phyloP scores from a whole-genome alignment of 1,140 invertebrate genomes.

The Heliconius melpomene region DNA sequence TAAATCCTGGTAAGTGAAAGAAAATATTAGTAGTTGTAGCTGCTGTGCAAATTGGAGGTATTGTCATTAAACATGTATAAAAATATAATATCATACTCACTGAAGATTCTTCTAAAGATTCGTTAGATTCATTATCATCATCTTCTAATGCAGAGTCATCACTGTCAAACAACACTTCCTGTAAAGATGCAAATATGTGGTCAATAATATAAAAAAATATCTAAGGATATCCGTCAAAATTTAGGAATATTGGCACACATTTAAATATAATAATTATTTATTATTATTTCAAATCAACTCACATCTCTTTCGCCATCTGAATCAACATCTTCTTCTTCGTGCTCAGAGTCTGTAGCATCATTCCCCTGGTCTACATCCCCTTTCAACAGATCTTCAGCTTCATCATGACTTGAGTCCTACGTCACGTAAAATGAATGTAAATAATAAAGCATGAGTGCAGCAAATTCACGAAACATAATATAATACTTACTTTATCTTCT shows the following conservation, averaged over 20 bases:
- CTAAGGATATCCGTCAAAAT: no score
- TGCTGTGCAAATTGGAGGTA: neutral
- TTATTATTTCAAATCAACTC: neutral
- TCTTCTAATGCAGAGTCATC: slow-evolving; percentile 60
- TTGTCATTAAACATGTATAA: no score
- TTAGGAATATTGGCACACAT: no score
- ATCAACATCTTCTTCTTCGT: slow-evolving; percentile 42
- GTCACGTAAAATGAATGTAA: slow-evolving; percentile 20
- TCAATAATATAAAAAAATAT: neutral
- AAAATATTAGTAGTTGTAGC: neutral
- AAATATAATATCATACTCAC: slow-evolving; percentile 19
- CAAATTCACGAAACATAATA: neutral
- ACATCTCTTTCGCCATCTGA: slow-evolving; percentile 69
- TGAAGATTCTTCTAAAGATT: slow-evolving; percentile 38
- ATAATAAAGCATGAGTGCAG: neutral
- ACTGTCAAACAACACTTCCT: slow-evolving; percentile 67
- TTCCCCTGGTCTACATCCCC: slow-evolving; percentile 52
- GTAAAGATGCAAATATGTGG: slow-evolving; percentile 28
- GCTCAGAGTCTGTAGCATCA: slow-evolving; percentile 65
- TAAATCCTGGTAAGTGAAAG: slow-evolving; percentile 50
- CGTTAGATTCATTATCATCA: slow-evolving; percentile 46
- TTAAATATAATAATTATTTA: no score
- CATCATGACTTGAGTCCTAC: slow-evolving; percentile 42
- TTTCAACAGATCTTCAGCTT: slow-evolving; percentile 52
- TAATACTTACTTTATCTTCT: slow-evolving; percentile 32